Conservation (phyloP, 37 sponge, comb jelly and placozoan species). For the Amphimedon queenslandica region DNA sequence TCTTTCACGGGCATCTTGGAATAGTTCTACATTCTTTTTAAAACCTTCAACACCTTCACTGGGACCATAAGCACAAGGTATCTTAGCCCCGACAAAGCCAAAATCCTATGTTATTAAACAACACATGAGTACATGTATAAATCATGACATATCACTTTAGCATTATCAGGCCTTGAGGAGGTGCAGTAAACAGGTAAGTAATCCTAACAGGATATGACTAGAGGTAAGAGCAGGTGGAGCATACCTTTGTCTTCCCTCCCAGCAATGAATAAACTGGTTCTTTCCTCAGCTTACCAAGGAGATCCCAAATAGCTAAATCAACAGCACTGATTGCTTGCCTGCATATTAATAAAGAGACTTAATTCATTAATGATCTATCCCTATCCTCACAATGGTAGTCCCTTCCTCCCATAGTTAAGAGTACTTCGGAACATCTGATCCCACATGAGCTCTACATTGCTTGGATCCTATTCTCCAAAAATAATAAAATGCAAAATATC, state of each 20-base stretch:
- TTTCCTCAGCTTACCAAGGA: slow-evolving; percentile 73
- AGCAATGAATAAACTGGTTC: slow-evolving; percentile 79
- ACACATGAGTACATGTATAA: not conserved
- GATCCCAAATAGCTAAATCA: slow-evolving; percentile 88
- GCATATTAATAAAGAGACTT: not conserved
- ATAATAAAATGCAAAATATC: not conserved
- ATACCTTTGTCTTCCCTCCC: slow-evolving; percentile 84
- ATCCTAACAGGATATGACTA: slow-evolving; percentile 21
- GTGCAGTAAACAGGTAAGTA: slow-evolving; percentile 68
- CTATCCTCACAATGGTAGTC: slow-evolving; percentile 74
- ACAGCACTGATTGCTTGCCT: slow-evolving; percentile 92
- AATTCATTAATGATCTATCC: not conserved
- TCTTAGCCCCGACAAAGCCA: slow-evolving; percentile 89
- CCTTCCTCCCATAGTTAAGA: slow-evolving; percentile 86
- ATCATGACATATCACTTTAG: slow-evolving; percentile 27
- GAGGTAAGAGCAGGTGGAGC: not conserved
- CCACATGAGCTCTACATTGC: slow-evolving; percentile 83
- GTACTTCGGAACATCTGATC: slow-evolving; percentile 84
- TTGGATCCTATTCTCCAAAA: slow-evolving; percentile 61
- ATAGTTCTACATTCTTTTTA: slow-evolving; percentile 62
- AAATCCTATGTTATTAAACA: slow-evolving; percentile 27
- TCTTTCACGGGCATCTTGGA: slow-evolving; percentile 56
- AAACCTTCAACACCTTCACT: slow-evolving; percentile 73
- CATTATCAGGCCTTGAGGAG: slow-evolving; percentile 60
- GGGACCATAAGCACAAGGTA: slow-evolving; percentile 82